phyloP scores from a whole-genome alignment of 2,113 vertebrate species.

The Puntigrus tetrazona region DNA sequence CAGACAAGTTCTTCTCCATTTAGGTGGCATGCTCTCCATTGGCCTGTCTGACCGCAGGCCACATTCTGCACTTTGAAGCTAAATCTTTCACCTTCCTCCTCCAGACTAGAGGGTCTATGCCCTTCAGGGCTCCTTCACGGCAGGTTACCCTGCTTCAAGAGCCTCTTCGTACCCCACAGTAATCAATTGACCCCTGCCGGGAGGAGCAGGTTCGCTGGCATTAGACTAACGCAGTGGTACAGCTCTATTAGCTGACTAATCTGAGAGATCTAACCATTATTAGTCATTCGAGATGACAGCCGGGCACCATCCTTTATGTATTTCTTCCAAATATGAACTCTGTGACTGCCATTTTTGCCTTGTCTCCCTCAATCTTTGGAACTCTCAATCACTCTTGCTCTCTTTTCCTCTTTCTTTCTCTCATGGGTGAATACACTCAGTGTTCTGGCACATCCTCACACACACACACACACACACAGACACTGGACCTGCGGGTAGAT shows the following conservation, averaged over 20 bases:
- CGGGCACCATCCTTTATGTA: constrained; percentile 14
- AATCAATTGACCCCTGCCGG: constrained; percentile 14
- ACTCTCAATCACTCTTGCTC: constrained; percentile 47
- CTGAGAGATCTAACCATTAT: constrained; percentile 11
- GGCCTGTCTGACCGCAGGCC: background rate
- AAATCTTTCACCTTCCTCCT: constrained; percentile 6
- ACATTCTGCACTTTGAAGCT: background rate
- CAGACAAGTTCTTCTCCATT: background rate
- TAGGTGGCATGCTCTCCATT: background rate
- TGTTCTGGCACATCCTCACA: background rate
- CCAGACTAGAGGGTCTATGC: constrained; percentile 19
- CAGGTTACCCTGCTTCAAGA: constrained; percentile 13
- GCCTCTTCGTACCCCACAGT: background rate
- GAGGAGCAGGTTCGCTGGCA: background rate
- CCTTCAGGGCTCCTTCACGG: constrained; percentile 26
- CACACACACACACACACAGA: constrained; percentile 1
- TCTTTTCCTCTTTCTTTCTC: background rate
- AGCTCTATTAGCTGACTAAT: constrained; percentile 33
- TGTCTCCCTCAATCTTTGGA: constrained; percentile 33
- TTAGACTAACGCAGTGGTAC: background rate
- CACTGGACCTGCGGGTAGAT: background rate
- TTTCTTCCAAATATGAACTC: constrained; percentile 37
- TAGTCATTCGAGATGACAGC: constrained; percentile 32
- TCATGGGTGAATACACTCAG: constrained; percentile 21
- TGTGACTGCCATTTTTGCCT: constrained; percentile 23